Evolutionary conservation across 2,113 vertebrate species (phyloP).

Genomic region (Pyxicephalus adspersus): DNA sequence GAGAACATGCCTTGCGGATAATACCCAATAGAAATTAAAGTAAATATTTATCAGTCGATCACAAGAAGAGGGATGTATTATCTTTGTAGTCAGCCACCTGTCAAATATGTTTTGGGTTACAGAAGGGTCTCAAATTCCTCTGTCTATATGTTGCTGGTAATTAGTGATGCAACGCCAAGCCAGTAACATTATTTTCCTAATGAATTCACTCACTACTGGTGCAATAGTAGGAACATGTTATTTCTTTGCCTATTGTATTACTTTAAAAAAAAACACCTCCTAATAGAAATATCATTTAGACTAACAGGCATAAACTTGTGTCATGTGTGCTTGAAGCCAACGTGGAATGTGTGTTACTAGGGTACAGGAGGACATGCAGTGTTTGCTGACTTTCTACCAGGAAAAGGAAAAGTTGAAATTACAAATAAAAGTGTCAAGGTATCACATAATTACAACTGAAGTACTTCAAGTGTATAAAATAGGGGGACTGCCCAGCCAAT

Average conservation of each 20-base stretch:
- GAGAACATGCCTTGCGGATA: constrained; percentile 17
- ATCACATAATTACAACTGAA: too few species aligned
- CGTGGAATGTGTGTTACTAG: too few species aligned
- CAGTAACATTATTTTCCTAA: not conserved
- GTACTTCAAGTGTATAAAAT: too few species aligned
- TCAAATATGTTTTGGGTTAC: constrained; percentile 35
- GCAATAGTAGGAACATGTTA: not conserved
- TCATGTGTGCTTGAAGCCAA: not conserved
- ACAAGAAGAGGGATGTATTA: not conserved
- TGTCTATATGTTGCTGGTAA: constrained; percentile 1
- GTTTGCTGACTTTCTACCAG: too few species aligned
- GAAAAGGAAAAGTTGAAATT: too few species aligned
- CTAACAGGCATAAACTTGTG: not conserved
- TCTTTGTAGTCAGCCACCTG: constrained; percentile 38
- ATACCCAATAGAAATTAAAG: constrained; percentile 28
- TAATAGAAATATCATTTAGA: not conserved
- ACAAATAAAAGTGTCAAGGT: too few species aligned
- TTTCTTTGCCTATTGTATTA: not conserved
- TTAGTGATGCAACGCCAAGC: not conserved
- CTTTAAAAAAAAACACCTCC: too few species aligned
- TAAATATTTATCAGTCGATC: constrained; percentile 36
- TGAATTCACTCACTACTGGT: not conserved
- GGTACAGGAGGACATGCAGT: too few species aligned
- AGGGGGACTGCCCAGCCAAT: too few species aligned
- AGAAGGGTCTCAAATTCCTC: constrained; percentile 14